phyloP scores from a whole-genome alignment of 2,113 vertebrate genomes.

The Nothobranchius kuhntae region DNA sequence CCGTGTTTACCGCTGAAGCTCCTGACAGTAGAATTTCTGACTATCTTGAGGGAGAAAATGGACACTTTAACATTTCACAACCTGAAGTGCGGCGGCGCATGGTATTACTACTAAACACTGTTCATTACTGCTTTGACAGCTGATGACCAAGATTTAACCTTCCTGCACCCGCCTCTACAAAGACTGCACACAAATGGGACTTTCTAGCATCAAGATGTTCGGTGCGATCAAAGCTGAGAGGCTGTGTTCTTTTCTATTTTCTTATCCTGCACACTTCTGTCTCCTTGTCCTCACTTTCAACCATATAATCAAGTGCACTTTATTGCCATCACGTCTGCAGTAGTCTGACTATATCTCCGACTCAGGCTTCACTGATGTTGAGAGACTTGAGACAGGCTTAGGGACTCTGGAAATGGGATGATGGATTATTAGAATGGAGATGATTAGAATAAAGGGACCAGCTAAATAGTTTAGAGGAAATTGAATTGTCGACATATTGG shows the following conservation, averaged over 20 bases:
- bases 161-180: slow-evolving; percentile 34
- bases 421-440: slow-evolving; percentile 11
- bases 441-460: slow-evolving; percentile 3
- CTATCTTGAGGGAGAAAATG: slow-evolving; percentile 47
- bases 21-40: slow-evolving; percentile 54
- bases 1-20: slow-evolving; percentile 46
- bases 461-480: slow-evolving; percentile 25
- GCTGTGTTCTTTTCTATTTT: slow-evolving; percentile 26
- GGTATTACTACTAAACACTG: slow-evolving; percentile 64
- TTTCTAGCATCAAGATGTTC: slow-evolving; percentile 31
- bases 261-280: slow-evolving; percentile 23
- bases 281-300: slow-evolving; percentile 40
- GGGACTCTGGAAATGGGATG: slow-evolving; percentile 3
- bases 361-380: slow-evolving; percentile 24
- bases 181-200: slow-evolving; percentile 27
- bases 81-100: slow-evolving; percentile 53
- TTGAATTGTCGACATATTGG: slow-evolving; percentile 7
- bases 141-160: slow-evolving; percentile 53
- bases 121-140: slow-evolving; percentile 61
- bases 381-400: slow-evolving; percentile 22
- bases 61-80: slow-evolving; percentile 69
- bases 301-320: slow-evolving; percentile 67
- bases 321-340: slow-evolving; percentile 46
- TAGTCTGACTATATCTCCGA: slow-evolving; percentile 37
- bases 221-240: slow-evolving; percentile 35